These are phyloP conservation scores for Melanostoma mellinum DNA, from an alignment of 2,888 invertebrate genomes.

Conservation along the genomic window DNA sequence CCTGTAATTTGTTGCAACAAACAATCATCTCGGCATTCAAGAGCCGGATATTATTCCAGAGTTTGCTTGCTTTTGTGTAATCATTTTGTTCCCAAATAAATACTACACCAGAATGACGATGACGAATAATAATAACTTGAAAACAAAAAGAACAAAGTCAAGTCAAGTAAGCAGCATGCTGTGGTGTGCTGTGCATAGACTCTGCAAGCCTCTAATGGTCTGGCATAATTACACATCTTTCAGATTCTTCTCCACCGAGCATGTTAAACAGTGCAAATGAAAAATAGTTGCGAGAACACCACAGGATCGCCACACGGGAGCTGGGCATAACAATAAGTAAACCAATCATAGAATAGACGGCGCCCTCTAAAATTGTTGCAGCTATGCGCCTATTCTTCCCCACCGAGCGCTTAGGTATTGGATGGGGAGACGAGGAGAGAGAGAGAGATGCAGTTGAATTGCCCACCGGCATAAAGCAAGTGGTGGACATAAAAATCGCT, in stretches of 20 bases:
- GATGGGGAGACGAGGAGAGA: too few relatives aligned
- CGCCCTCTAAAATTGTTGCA: constrained; percentile 53
- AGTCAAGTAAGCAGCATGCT: constrained; percentile 11
- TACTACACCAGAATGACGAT: constrained; percentile 46
- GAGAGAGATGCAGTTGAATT: constrained; percentile 57
- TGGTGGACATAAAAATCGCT: constrained; percentile 72
- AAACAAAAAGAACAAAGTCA: too few relatives aligned
- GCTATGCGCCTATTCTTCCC: not conserved
- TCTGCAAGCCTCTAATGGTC: constrained; percentile 50
- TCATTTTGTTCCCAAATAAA: constrained; percentile 67
- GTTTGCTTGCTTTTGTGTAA: constrained; percentile 54
- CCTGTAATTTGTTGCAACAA: constrained; percentile 59
- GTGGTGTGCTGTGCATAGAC: constrained; percentile 4
- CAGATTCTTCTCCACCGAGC: constrained; percentile 24
- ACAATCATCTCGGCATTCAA: constrained; percentile 36
- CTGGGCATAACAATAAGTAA: constrained; percentile 44
- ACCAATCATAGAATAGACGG: constrained; percentile 60
- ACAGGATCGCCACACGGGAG: constrained; percentile 30
- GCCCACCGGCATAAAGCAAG: constrained; percentile 49
- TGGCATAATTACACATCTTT: constrained; percentile 62
- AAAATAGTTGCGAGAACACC: constrained; percentile 11
- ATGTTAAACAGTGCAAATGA: constrained; percentile 53
- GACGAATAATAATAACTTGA: constrained; percentile 41
- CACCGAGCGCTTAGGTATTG: too few relatives aligned
- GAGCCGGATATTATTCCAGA: constrained; percentile 20